Evolutionary conservation across 2,797 vertebrate genomes (phyloP).

Genomic region (Apodemus agrarius): DNA sequence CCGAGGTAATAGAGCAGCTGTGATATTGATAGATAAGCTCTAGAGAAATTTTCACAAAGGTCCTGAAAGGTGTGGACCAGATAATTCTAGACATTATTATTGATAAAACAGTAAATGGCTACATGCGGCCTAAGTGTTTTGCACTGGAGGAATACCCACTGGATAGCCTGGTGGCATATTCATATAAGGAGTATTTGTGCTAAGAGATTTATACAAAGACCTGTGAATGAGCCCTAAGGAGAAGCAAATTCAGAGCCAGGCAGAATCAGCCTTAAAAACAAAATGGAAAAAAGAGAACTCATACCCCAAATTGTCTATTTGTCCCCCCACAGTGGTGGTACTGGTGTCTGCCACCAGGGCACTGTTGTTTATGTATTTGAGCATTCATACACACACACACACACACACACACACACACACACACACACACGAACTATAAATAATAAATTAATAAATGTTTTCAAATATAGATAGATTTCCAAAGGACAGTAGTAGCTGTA

Average conservation of each 20-base stretch:
- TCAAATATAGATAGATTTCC: neutral
- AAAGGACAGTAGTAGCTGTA: neutral
- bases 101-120: neutral
- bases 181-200: neutral
- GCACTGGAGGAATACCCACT: neutral
- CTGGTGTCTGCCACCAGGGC: neutral
- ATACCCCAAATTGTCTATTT: neutral
- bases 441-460: neutral
- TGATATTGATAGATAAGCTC: neutral
- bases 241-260: neutral
- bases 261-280: neutral
- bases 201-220: neutral
- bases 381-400: neutral
- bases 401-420: neutral
- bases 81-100: neutral
- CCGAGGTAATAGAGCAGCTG: neutral
- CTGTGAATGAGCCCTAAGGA: neutral
- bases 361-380: neutral
- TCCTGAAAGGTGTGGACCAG: neutral
- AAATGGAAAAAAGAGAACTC: neutral
- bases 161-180: neutral
- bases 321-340: no score
- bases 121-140: neutral
- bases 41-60: neutral
- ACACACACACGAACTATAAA: neutral